These are phyloP conservation scores for Prionailurus bengalensis DNA, from an alignment of 2,113 vertebrate genomes.

Conservation along the genomic window DNA sequence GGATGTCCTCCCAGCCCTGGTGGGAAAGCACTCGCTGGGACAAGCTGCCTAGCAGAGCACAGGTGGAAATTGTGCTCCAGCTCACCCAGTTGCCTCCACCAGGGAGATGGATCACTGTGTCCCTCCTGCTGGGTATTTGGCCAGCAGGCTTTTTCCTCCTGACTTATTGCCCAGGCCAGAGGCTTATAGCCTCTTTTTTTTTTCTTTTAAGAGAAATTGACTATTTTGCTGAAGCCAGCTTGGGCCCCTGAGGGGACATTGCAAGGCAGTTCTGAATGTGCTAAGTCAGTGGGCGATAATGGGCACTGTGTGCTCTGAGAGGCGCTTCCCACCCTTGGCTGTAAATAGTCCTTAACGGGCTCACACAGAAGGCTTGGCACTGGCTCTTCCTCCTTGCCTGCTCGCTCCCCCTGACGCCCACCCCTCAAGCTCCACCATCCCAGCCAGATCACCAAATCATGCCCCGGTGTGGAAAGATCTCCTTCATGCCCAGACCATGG, in stretches of 20 bases:
- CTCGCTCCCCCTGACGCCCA: not conserved
- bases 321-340: not conserved
- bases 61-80: not conserved
- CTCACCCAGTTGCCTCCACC: not conserved
- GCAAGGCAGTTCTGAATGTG: constrained; percentile 66
- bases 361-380: not conserved
- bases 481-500: not conserved
- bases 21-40: not conserved
- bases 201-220: constrained; percentile 45
- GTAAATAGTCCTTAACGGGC: constrained; percentile 44
- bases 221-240: constrained; percentile 36
- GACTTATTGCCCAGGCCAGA: constrained; percentile 49
- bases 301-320: constrained; percentile 57
- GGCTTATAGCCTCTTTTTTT: not conserved
- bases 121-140: not conserved
- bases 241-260: constrained; percentile 31
- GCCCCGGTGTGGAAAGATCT: not conserved
- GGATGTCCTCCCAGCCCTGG: not conserved
- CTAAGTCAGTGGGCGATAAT: constrained; percentile 75
- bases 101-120: not conserved
- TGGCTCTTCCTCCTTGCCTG: not conserved
- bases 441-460: not conserved
- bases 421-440: not conserved
- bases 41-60: not conserved
- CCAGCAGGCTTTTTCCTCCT: not conserved